Base-by-base conservation (phyloP, 2,113 vertebrate genomes). In the Hystrix brachyura region DNA sequence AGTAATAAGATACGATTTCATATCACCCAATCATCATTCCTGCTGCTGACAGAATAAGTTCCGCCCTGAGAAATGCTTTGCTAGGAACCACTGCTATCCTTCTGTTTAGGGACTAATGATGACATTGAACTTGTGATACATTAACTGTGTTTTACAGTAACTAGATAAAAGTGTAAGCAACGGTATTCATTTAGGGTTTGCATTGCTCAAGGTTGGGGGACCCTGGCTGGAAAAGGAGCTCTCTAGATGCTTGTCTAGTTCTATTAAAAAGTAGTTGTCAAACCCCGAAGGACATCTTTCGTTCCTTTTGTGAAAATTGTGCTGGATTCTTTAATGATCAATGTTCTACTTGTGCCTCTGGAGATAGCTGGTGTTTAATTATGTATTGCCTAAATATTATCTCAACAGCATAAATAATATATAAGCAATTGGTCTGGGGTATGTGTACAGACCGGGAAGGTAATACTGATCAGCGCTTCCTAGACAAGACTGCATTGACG, bases 351-450 rank as follows among this genome's bases (percentile, higher is more conserved):
- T 83, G 3, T 71, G 62, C 96, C 91, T 97, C 74, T 17, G 80
- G 74, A 95, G 93, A 34, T 83, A 51, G 15, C 51, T 93, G 90
- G 86, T 91, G 51, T 97, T 96, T 97, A 97, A 97, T 96, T 98
- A 95, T 96, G 74, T 60, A 97, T 94, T 96, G 65, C 34, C 69
- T 96, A 97, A 97, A 97, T 97, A 94, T 96, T 97, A 92, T 94
- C 80, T 94, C 94, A 86, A 83, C 57, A 91, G 53, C 34, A 72
- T 96, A 81, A 96, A 93, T 97, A 97, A 96, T 87, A 93, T 60
- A 96, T 59, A 95, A 86, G 79, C 62, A 94, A 23, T 96, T 93
- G 64, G 79, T 93, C 71, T 87, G 53, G 59, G 92, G 15, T 91
- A 81, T 97, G 80, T 94, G 88, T 91, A 84, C 84, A 87, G 64